Base-by-base conservation (phyloP, 2,113 vertebrate genomes). In the Siphamia tubifer region DNA sequence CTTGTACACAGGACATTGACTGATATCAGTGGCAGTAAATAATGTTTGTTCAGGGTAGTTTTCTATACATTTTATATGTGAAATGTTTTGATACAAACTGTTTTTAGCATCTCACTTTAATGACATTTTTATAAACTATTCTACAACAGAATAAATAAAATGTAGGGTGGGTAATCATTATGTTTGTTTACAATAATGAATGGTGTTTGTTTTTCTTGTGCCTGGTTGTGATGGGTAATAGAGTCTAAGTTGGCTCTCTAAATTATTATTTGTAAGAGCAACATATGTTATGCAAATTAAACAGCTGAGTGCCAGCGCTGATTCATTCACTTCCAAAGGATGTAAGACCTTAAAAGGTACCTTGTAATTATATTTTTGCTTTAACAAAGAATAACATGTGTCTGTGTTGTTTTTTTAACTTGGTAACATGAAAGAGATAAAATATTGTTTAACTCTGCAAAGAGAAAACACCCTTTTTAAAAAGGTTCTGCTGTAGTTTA, bases 91-190 rank as follows among this genome's bases (percentile, higher is more conserved):
- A 31, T 78, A 74, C 15, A 25, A 6, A 68, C 24, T 60, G 36
- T 66, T 17, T 72, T 47, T 40, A n/a, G 66, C 44, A 12, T 23
- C 17, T 24, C 10, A 3, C 51, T 24, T 51, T 43, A 16, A 32
- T 38, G 25, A 19, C 76, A 60, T 85, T 89, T 82, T 86, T 84
- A 17, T 75, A 73, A 61, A 20, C 35, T 25, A 31, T 58, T 58
- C 11, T 67, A 17, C 58, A 56, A 32, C 40, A 43, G 43, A 60
- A 60, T 25, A 25, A 8, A 74, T 58, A 3, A 42, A 51, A 39
- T 54, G 24, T 34, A 31, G 40, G 35, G 28, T 15, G 4, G 39
- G 47, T 31, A 11, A 56, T 58, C 11, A 38, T 10, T 4, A 34
- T 11, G 1, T 53, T 24, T 66, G 61, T 74, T 68, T 72, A 81